Base-by-base conservation (phyloP, 2,888 invertebrate genomes). In the Dendrolimus houi region DNA sequence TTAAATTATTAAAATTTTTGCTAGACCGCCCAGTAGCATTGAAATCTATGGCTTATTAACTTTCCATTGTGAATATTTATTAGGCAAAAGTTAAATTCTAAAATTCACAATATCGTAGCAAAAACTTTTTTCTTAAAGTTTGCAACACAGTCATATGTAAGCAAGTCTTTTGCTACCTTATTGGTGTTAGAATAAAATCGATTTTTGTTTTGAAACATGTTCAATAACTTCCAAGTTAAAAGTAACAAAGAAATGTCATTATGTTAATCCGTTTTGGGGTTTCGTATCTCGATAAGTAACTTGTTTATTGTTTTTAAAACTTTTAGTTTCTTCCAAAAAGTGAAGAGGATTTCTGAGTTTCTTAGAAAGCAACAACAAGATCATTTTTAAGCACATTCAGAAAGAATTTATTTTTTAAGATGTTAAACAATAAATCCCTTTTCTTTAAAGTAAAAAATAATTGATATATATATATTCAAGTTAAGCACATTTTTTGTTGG, bases 1-100 rank as follows among this genome's bases (percentile, higher is more conserved):
- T 29, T 29, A 29, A 29, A 29, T 6, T 29, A 77, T 62, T 72
- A 72, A 66, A 67, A 63, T 68, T 74, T 70, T 71, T 68, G 65
- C 60, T 14, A 63, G 87, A 81, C 87, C 87, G 84, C 87, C 87
- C 84, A 78, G 85, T 84, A 86, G 86, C 83, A 52, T 66, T 56
- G 64, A 60, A 63, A 65, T 58, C 57, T 62, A 76, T 70, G 78
- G 65, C 67, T 67, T 75, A 77, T 81, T 81, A 74, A 72, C 72
- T 65, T 60, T 54, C 70, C 63, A 70, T 81, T 83, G 82, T 83
- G 66, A 69, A 77, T 79, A 79, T 62, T 80, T 79, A 84, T 82
- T 83, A 79, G 74, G 72, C 81, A 79, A 81, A 82, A 79, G 74
- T 81, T 79, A 82, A 80, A 80, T 81, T 81, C 72, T 58, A 57